Conservation (phyloP, 2,888 invertebrate genomes). For the Leptinotarsa haldemani region DNA sequence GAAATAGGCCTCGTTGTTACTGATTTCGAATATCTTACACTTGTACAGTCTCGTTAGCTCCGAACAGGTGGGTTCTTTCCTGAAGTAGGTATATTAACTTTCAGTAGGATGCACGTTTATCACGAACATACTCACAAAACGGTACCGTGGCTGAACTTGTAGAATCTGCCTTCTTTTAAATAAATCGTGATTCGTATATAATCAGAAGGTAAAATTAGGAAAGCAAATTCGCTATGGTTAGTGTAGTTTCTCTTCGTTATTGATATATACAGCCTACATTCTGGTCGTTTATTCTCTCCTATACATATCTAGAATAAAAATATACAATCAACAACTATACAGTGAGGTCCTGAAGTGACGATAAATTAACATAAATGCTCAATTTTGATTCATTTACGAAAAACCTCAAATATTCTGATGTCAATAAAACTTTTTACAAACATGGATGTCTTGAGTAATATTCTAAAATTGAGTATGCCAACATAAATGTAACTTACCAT, state of each 20-base stretch:
- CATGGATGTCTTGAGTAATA: too few species aligned
- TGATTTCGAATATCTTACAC: conserved; percentile 13
- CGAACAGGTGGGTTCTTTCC: conserved; percentile 20
- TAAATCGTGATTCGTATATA: conserved; percentile 18
- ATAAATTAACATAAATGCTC: neutral
- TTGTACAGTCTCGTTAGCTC: conserved; percentile 26
- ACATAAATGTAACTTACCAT: conserved; percentile 27
- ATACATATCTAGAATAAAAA: conserved; percentile 22
- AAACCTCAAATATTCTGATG: too few species aligned
- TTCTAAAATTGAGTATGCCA: too few species aligned
- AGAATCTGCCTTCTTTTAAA: conserved; percentile 23
- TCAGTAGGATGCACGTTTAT: neutral
- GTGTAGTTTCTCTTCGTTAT: neutral
- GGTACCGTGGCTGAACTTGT: conserved; percentile 26
- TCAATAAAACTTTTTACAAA: too few species aligned
- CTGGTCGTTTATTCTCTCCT: conserved; percentile 22
- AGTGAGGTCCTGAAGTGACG: too few species aligned
- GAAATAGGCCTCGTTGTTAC: conserved; percentile 8
- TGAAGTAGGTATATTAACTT: conserved; percentile 24
- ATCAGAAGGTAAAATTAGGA: conserved; percentile 27
- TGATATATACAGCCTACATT: conserved; percentile 31
- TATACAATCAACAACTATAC: too few species aligned
- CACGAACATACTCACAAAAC: conserved; percentile 26
- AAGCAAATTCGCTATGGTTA: conserved; percentile 9
- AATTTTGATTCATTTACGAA: too few species aligned